These are phyloP conservation scores for Stenchaetothrips biformis DNA, from an alignment of 2,888 invertebrate species.

Conservation along the genomic window DNA sequence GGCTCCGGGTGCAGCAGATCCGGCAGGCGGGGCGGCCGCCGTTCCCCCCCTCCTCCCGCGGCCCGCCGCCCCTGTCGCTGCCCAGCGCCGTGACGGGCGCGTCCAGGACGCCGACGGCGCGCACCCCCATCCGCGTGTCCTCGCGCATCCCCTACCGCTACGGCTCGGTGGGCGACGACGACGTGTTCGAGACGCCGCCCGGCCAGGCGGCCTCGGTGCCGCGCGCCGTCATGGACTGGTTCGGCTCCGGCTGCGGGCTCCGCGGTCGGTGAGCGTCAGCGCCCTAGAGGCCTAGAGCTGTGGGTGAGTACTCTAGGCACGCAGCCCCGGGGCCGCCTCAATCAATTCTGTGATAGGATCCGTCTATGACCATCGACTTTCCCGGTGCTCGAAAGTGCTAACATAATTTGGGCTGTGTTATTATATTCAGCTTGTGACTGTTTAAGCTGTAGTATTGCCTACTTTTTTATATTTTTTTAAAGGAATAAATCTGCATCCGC, in stretches of 20 bases:
- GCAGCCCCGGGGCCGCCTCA: neutral
- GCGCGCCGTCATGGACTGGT: conserved; percentile 10
- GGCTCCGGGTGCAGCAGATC: conserved; percentile 32
- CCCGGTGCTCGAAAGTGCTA: too few relatives aligned
- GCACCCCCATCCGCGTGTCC: conserved; percentile 28
- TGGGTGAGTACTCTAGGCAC: neutral
- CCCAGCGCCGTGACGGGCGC: neutral
- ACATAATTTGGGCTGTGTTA: too few relatives aligned
- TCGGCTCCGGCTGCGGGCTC: conserved; percentile 21
- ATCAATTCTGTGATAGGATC: too few relatives aligned
- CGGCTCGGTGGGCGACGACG: conserved; percentile 16
- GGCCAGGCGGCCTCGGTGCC: conserved; percentile 5
- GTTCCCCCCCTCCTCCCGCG: conserved; percentile 30
- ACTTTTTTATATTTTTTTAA: too few relatives aligned
- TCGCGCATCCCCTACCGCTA: conserved; percentile 4
- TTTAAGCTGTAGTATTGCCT: too few relatives aligned
- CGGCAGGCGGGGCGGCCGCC: conserved; percentile 30
- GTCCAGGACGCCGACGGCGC: neutral
- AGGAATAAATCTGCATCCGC: too few relatives aligned
- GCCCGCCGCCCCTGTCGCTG: neutral
- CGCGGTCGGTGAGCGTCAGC: neutral
- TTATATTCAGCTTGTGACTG: too few relatives aligned
- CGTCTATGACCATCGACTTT: too few relatives aligned
- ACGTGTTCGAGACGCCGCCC: conserved; percentile 20
- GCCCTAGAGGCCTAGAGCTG: neutral